phyloP scores from a whole-genome alignment of 1,140 invertebrate genomes.

The Trichonephila clavata region DNA sequence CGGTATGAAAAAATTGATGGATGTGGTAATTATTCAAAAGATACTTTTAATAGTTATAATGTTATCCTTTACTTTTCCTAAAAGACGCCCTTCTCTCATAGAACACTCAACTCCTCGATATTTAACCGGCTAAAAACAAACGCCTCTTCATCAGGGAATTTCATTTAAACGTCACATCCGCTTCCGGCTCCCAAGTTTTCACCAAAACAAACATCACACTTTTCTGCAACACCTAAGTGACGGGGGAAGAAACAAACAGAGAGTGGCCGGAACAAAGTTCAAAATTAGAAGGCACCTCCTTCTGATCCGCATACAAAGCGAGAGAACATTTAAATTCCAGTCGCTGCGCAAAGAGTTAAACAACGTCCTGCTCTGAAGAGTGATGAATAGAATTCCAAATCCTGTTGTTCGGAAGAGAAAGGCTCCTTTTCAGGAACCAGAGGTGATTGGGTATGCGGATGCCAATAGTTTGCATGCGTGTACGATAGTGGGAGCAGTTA shows the following conservation, averaged over 20 bases:
- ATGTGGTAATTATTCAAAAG: too few relatives aligned
- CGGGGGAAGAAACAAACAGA: neutral
- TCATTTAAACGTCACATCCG: neutral
- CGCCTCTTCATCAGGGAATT: neutral
- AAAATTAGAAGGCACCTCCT: neutral
- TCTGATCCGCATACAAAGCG: neutral
- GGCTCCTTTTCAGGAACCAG: neutral
- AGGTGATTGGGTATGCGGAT: neutral
- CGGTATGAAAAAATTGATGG: too few relatives aligned
- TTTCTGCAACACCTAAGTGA: conserved; percentile 3
- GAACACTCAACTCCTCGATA: neutral
- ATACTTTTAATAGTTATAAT: too few relatives aligned
- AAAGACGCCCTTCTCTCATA: neutral
- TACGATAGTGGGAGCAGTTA: too few relatives aligned
- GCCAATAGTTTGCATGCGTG: too few relatives aligned
- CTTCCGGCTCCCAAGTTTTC: neutral
- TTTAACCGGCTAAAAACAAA: neutral
- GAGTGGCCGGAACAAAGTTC: neutral
- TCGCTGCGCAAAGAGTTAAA: neutral
- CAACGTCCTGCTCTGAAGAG: conserved; percentile 1
- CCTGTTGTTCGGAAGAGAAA: neutral
- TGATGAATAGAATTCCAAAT: conserved; percentile 31
- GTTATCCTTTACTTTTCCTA: neutral
- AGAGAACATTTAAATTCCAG: neutral
- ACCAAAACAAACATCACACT: neutral